Evolutionary conservation across 2,888 invertebrate genomes (phyloP).

Genomic region (Dasypogon diadema): DNA sequence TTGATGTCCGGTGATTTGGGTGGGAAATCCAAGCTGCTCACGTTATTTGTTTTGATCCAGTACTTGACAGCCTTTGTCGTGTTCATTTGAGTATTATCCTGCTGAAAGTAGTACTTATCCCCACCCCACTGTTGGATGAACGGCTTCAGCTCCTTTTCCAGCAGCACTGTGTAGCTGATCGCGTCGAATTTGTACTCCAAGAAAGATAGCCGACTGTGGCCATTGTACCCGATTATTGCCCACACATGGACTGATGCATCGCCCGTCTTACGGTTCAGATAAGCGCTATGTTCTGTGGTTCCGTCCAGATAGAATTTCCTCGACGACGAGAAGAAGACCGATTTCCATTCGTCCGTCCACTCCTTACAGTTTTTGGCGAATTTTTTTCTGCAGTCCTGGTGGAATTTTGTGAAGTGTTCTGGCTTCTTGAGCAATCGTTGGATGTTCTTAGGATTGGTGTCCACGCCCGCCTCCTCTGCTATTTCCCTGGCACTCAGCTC

Average conservation of each 20-base stretch:
- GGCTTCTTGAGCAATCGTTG: conserved; percentile 22
- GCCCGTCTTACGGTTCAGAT: conserved; percentile 30
- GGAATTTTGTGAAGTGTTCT: conserved; percentile 31
- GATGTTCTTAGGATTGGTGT: conserved; percentile 34
- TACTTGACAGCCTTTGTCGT: conserved; percentile 36
- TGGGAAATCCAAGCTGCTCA: conserved; percentile 20
- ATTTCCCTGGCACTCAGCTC: conserved; percentile 21
- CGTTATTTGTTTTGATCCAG: conserved; percentile 20
- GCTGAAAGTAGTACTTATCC: conserved; percentile 26
- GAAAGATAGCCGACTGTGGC: conserved; percentile 12
- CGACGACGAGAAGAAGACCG: conserved; percentile 28
- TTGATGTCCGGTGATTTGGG: conserved; percentile 33
- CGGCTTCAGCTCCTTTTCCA: conserved; percentile 28
- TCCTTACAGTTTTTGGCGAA: conserved; percentile 26
- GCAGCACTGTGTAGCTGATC: conserved; percentile 40
- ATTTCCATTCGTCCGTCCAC: conserved; percentile 23
- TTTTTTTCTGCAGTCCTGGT: conserved; percentile 17
- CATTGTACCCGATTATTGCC: conserved; percentile 17
- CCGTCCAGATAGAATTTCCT: conserved; percentile 36
- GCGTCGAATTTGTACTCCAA: conserved; percentile 35
- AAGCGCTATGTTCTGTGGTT: conserved; percentile 23
- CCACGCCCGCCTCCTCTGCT: conserved; percentile 24
- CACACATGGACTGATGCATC: conserved; percentile 28
- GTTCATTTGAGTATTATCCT: conserved; percentile 37
- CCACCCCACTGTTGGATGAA: conserved; percentile 19